These are phyloP conservation scores for Ditylenchus dipsaci DNA, from an alignment of 1,140 invertebrate genomes.

Conservation along the genomic window DNA sequence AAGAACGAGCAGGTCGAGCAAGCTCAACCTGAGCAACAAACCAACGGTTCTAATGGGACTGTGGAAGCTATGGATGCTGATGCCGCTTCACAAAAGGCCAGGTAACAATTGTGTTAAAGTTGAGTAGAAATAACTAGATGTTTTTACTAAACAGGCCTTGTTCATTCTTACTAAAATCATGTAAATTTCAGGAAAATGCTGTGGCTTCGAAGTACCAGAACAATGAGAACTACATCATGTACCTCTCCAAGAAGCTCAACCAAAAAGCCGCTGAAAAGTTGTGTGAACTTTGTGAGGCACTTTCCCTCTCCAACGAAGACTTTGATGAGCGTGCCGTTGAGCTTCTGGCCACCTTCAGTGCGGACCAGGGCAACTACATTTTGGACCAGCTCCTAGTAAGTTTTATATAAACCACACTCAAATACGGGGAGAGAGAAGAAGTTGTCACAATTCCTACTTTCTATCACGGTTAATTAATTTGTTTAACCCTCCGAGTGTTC, in stretches of 20 bases:
- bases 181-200: neutral
- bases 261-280: constrained; percentile 13
- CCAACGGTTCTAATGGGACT: neutral
- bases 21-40: neutral
- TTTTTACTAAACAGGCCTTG: neutral
- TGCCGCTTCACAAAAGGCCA: neutral
- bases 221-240: constrained; percentile 27
- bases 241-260: constrained; percentile 21
- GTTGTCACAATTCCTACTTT: neutral
- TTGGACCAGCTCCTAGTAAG: constrained; percentile 46
- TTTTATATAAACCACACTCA: too few species aligned
- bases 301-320: constrained; percentile 41
- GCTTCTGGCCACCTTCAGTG: constrained; percentile 45
- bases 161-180: neutral
- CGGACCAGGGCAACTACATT: constrained; percentile 49
- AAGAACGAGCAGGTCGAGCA: neutral
- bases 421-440: too few species aligned
- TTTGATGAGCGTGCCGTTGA: constrained; percentile 55
- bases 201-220: constrained; percentile 6
- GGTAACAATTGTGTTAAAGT: neutral
- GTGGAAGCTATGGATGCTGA: neutral
- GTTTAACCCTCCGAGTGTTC: too few species aligned
- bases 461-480: neutral
- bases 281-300: constrained; percentile 18
- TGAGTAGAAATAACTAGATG: neutral